Evolutionary conservation across 2,797 vertebrate genomes (phyloP), one percentile per base, ranked within the genome.

Genomic region (Darevskia mixta): DNA sequence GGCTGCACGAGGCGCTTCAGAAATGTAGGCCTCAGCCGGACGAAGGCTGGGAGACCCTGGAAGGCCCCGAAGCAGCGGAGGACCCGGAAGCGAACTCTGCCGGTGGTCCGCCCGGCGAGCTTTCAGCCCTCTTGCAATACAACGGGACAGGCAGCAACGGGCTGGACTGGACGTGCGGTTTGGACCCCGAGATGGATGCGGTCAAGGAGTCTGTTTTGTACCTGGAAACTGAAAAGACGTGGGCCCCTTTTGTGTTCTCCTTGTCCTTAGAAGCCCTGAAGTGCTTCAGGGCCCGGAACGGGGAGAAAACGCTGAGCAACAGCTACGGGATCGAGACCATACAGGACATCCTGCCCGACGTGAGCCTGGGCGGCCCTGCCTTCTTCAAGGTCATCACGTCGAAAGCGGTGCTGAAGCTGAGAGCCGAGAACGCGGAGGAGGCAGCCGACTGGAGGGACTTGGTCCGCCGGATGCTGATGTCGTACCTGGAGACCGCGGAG

Each of bases 331-430:
- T 99, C 0, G 97, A 98, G 94, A 97, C 97, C 25, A 97, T 99
- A 91, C 97, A 98, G 29, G 99, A 99, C 27, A 98, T 99, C 90
- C 96, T 99, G 76, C 99, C 99, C 0, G 98, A 98, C 72, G 96
- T 98, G 0, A 97, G 98, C 29, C 95, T 98, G 0, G 99, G 99
- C 0, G 98, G 98, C 5, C 97, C 98, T 0, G 96, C 97, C 0
- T 99, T 98, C 94, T 99, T 99, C 93, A 98, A 98, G 92, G 94
- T 99, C 75, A 95, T 99, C 87, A 99, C 98, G 0, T 96, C 98
- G 55, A 98, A 96, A 90, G 97, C 98, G 1, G 94, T 97, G 0
- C 94, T 99, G 18, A 97, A 97, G 90, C 94, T 99, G 79, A 96
- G 97, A 88, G 98, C 98, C 0, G 95, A 98, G 96, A 98, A 43